phyloP scores from a whole-genome alignment of 2,797 vertebrate species.

The Lepilemur ruficaudatus region DNA sequence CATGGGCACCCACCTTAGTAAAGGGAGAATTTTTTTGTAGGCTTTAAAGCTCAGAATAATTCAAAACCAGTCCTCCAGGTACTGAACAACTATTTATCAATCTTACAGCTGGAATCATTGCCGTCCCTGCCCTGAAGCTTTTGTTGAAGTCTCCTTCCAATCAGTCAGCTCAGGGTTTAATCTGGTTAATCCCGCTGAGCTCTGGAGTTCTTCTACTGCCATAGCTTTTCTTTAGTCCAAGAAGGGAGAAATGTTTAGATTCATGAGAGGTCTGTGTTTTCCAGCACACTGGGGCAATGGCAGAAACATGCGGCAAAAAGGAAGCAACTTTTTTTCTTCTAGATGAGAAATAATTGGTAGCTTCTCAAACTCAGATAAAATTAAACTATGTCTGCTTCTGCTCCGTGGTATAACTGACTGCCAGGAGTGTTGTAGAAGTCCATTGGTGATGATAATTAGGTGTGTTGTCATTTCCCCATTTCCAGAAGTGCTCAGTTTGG shows the following conservation, averaged over 20 bases:
- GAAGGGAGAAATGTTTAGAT: background rate
- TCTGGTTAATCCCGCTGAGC: background rate
- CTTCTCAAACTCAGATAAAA: background rate
- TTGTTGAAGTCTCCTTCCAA: background rate
- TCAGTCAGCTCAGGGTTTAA: conserved; percentile 11
- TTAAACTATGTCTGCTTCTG: background rate
- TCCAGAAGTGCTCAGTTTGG: background rate
- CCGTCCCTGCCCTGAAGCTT: background rate
- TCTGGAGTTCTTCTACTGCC: background rate
- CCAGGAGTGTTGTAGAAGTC: background rate
- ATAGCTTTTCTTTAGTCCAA: background rate
- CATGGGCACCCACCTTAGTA: background rate
- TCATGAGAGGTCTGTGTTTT: background rate
- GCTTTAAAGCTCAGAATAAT: conserved; percentile 40
- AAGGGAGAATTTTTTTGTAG: background rate
- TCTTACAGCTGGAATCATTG: background rate
- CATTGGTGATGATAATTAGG: background rate
- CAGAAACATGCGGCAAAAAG: background rate
- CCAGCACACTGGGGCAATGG: background rate
- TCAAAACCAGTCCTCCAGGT: conserved; percentile 1
- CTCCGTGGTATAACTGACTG: background rate
- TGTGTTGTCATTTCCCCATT: background rate
- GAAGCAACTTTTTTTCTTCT: background rate
- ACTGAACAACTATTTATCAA: background rate
- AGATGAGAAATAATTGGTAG: background rate